Conservation (phyloP, 2,113 vertebrate genomes). For the Telmatochromis sp. region DNA sequence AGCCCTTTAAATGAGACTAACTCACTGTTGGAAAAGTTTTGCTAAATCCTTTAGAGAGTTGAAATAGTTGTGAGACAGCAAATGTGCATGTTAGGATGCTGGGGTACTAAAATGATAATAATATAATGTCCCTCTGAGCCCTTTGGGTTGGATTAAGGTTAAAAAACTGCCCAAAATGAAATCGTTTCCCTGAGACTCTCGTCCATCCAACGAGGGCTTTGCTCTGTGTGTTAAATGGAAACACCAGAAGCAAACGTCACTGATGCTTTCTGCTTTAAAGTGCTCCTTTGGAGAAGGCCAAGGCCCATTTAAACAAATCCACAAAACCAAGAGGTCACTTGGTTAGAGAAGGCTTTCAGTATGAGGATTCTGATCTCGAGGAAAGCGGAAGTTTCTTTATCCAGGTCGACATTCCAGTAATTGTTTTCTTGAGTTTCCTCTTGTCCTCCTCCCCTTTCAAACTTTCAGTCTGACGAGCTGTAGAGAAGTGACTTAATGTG, state of each 20-base stretch:
- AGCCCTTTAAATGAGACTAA: background rate
- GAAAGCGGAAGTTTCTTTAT: constrained; percentile 6
- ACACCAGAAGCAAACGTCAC: background rate
- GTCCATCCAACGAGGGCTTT: background rate
- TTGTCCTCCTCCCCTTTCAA: background rate
- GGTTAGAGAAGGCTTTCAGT: background rate
- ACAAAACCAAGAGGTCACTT: background rate
- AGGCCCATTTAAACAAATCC: background rate
- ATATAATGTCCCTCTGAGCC: background rate
- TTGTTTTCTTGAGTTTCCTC: background rate
- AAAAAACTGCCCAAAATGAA: background rate
- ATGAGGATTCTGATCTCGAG: constrained; percentile 15
- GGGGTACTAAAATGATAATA: background rate
- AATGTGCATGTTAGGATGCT: background rate
- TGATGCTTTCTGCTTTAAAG: background rate
- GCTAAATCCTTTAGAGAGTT: constrained; percentile 18
- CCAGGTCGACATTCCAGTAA: background rate
- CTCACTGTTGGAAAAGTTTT: background rate
- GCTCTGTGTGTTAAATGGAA: background rate
- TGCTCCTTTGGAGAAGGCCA: background rate
- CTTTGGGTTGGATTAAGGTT: background rate
- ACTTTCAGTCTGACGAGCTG: constrained; percentile 8
- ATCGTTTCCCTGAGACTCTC: background rate
- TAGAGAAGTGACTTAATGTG: background rate
- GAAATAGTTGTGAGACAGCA: background rate